These are phyloP conservation scores for Saiga tatarica DNA, from an alignment of 2,113 vertebrate genomes.

Conservation along the genomic window DNA sequence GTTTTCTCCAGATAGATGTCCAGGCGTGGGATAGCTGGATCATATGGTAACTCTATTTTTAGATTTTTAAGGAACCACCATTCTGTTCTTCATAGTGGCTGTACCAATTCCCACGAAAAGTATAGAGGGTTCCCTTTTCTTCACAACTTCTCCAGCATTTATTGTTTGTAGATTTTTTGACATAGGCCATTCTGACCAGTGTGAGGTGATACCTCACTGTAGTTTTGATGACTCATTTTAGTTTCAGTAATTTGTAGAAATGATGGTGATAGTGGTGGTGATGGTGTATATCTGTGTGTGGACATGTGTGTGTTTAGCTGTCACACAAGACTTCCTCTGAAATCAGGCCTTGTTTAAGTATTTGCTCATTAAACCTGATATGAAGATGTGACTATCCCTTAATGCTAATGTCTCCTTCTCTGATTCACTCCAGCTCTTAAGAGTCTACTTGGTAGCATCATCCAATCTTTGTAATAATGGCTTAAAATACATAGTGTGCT, in stretches of 20 bases:
- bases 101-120: not conserved
- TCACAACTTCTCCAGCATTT: not conserved
- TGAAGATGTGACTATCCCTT: not conserved
- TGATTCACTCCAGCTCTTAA: not conserved
- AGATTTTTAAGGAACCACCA: not conserved
- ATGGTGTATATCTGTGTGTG: not conserved
- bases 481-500: not conserved
- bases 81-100: not conserved
- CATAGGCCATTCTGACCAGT: not conserved
- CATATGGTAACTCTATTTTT: not conserved
- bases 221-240: not conserved
- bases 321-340: not conserved
- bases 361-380: not conserved
- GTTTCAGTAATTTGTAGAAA: not conserved
- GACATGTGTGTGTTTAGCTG: not conserved
- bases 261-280: not conserved
- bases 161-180: not conserved
- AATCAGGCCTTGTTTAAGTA: not conserved
- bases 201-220: not conserved
- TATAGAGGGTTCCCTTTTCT: not conserved
- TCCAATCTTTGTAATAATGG: not conserved
- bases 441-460: not conserved
- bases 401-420: not conserved
- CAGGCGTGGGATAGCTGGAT: not conserved
- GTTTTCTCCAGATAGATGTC: not conserved